A percentile compares a stretch with the other conserved stretches of the same genome.
phyloP scores from a whole-genome alignment of 2,797 vertebrate species.

The Nyctalus aviator region DNA sequence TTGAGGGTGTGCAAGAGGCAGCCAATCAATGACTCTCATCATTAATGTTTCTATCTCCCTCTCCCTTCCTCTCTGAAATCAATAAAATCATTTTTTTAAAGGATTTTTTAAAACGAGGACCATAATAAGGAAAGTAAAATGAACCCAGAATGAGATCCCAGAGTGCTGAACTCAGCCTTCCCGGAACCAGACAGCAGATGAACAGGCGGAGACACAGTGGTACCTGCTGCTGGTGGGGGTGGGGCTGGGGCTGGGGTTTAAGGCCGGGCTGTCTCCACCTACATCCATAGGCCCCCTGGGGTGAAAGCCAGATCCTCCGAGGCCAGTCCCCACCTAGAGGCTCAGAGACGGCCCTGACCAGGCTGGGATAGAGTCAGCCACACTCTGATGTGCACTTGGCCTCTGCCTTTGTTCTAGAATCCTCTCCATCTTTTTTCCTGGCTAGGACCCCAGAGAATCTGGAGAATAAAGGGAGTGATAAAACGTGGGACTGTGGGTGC shows the following conservation, averaged over 20 bases:
- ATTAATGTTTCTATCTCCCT: too few species aligned
- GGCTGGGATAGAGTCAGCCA: not conserved
- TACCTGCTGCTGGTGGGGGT: accelerated
- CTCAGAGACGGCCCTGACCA: not conserved
- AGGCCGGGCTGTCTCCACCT: not conserved
- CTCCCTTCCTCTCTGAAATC: too few species aligned
- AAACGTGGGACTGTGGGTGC: not conserved
- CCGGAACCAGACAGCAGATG: not conserved
- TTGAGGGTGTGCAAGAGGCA: too few species aligned
- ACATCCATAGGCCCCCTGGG: not conserved
- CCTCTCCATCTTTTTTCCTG: not conserved
- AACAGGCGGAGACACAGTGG: not conserved
- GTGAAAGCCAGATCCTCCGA: not conserved
- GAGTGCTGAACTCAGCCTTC: not conserved
- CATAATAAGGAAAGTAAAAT: conserved; percentile 35
- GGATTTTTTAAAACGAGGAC: not conserved
- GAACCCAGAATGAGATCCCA: not conserved
- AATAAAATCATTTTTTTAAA: not conserved
- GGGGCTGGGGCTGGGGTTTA: not conserved
- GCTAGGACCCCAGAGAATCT: not conserved
- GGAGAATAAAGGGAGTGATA: not conserved
- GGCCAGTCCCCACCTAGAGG: not conserved
- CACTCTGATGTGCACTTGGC: not conserved
- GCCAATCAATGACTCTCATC: too few species aligned
- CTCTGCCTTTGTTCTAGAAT: not conserved